phyloP scores from a whole-genome alignment of 2,797 vertebrate genomes.

The Anolis apletophallus region DNA sequence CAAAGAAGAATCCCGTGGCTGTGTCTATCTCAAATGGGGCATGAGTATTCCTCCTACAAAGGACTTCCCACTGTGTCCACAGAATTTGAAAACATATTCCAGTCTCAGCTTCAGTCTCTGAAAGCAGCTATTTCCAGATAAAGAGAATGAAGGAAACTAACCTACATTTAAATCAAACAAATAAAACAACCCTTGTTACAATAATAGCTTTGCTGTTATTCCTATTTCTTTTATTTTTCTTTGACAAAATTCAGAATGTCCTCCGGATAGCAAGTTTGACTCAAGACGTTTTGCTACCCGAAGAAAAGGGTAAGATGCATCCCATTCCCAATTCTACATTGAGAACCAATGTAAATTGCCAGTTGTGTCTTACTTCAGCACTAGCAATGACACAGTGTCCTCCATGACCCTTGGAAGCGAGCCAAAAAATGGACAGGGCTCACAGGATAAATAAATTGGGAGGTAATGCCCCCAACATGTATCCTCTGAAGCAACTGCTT shows the following conservation, averaged over 20 bases:
- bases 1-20: not conserved
- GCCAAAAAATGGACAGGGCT: too few relatives aligned
- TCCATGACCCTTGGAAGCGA: too few relatives aligned
- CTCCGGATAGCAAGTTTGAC: not conserved
- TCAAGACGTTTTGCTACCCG: too few relatives aligned
- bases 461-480: too few relatives aligned
- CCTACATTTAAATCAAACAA: not conserved
- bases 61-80: not conserved
- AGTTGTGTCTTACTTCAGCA: too few relatives aligned
- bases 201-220: not conserved
- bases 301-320: too few relatives aligned
- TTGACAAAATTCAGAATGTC: not conserved
- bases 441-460: too few relatives aligned
- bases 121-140: not conserved
- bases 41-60: not conserved
- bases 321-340: too few relatives aligned
- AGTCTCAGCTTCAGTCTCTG: not conserved
- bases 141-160: slow-evolving; percentile 6
- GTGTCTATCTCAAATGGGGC: not conserved
- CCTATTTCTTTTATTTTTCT: not conserved
- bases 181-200: not conserved
- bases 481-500: too few relatives aligned
- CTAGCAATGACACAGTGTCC: too few relatives aligned
- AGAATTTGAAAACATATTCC: not conserved
- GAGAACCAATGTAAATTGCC: too few relatives aligned